Conservation (phyloP, 2,888 invertebrate genomes). For the Brassicogethes aeneus region DNA sequence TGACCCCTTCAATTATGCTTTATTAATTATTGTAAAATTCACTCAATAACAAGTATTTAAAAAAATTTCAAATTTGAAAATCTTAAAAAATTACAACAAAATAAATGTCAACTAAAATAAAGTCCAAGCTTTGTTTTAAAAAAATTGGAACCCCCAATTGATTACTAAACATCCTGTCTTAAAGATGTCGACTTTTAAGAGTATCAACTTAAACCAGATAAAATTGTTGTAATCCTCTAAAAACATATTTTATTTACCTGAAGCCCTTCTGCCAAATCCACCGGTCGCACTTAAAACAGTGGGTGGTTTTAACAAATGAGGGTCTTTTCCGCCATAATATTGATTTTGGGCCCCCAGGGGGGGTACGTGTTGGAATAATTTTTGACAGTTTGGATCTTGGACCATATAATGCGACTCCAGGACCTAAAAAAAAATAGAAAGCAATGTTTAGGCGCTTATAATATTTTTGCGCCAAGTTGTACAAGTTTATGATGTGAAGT, state of each 20-base stretch:
- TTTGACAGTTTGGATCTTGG: slow-evolving; percentile 30
- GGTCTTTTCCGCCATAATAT: slow-evolving; percentile 83
- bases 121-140: too few species aligned
- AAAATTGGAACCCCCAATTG: too few species aligned
- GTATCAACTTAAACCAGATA: too few species aligned
- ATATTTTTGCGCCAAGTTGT: neutral
- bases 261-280: slow-evolving; percentile 82
- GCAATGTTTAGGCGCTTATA: too few species aligned
- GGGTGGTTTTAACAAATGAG: slow-evolving; percentile 89
- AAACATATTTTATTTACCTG: slow-evolving; percentile 36
- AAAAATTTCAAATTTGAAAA: too few species aligned
- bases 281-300: slow-evolving; percentile 78
- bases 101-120: too few species aligned
- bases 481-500: neutral
- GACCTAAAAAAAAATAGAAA: slow-evolving; percentile 29
- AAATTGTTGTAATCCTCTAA: neutral
- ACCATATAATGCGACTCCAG: slow-evolving; percentile 46
- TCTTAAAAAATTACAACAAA: too few species aligned
- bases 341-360: slow-evolving; percentile 75
- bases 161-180: too few species aligned
- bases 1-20: too few species aligned
- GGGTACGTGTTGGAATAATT: slow-evolving; percentile 72
- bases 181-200: too few species aligned
- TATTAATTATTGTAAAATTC: too few species aligned
- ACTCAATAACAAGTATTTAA: too few species aligned